A percentile compares a stretch with the other conserved stretches of the same genome.
Evolutionary conservation across 2,888 invertebrate genomes (phyloP).

Genomic region (Acrocera orbiculus): DNA sequence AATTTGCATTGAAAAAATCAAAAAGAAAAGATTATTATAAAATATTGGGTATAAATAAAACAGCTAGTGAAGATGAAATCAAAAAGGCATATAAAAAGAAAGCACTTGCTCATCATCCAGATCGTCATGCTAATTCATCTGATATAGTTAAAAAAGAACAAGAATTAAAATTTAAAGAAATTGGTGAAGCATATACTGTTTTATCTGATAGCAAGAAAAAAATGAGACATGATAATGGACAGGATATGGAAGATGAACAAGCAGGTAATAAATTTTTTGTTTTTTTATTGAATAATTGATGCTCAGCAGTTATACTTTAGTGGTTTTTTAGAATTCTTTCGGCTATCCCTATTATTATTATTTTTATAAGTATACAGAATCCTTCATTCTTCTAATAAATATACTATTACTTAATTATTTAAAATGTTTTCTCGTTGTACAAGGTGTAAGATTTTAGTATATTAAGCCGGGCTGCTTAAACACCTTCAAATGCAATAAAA

Average conservation of each 20-base stretch:
- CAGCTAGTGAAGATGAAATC: slow-evolving; percentile 77
- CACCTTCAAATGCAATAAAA: no score
- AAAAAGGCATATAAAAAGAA: slow-evolving; percentile 68
- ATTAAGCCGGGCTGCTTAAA: no score
- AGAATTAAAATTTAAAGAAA: slow-evolving; percentile 86
- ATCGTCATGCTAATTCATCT: slow-evolving; percentile 77
- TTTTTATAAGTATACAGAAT: no score
- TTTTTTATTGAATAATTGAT: no score
- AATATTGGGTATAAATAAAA: slow-evolving; percentile 70
- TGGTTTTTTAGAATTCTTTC: no score
- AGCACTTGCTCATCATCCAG: slow-evolving; percentile 85
- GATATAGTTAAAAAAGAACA: slow-evolving; percentile 74
- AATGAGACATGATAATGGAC: slow-evolving; percentile 76
- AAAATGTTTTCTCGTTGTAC: no score
- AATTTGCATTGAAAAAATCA: slow-evolving; percentile 72
- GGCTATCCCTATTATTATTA: no score
- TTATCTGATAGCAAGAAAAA: slow-evolving; percentile 83
- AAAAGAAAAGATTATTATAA: slow-evolving; percentile 94
- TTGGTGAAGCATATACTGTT: slow-evolving; percentile 89
- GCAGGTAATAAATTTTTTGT: slow-evolving; percentile 17
- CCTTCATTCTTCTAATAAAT: no score
- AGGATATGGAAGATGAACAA: slow-evolving; percentile 59
- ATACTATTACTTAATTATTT: no score
- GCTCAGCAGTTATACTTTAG: no score
- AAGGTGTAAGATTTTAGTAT: no score